Percentiles rank a stretch among this genome's conserved stretches.
These are phyloP conservation scores for Choristoneura fumiferana DNA, from an alignment of 1,140 invertebrate genomes.

Conservation along the genomic window DNA sequence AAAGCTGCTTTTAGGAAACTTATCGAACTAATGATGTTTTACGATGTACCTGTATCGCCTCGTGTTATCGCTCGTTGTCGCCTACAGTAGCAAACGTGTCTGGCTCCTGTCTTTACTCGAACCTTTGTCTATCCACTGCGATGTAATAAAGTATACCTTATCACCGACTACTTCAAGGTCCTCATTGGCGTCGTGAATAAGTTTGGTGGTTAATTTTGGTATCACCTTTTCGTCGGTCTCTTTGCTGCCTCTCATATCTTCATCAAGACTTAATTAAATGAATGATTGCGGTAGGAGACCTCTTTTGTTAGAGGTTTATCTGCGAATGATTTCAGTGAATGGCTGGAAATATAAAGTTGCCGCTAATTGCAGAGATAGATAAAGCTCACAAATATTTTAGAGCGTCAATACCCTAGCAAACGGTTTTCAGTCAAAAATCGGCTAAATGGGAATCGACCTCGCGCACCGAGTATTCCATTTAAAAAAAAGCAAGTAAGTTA, in stretches of 20 bases:
- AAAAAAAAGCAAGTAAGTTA: too few relatives aligned
- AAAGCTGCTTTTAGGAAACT: conserved; percentile 58
- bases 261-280: conserved; percentile 14
- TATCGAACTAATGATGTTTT: conserved; percentile 21
- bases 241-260: conserved; percentile 12
- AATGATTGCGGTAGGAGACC: conserved; percentile 12
- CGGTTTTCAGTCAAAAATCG: too few relatives aligned
- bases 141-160: background rate
- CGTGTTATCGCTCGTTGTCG: conserved; percentile 4
- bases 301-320: background rate
- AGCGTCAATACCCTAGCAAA: too few relatives aligned
- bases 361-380: background rate
- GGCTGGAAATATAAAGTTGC: background rate
- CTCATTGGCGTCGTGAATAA: background rate
- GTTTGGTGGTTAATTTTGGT: background rate
- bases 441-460: too few relatives aligned
- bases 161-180: background rate
- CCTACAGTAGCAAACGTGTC: conserved; percentile 12
- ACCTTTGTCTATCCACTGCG: background rate
- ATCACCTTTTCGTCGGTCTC: background rate
- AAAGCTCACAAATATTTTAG: too few relatives aligned
- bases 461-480: too few relatives aligned
- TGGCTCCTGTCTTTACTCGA: conserved; percentile 2
- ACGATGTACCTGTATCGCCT: conserved; percentile 4
- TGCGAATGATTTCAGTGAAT: background rate